Base-by-base conservation (phyloP, 2,888 invertebrate genomes). In the Phania funesta region DNA sequence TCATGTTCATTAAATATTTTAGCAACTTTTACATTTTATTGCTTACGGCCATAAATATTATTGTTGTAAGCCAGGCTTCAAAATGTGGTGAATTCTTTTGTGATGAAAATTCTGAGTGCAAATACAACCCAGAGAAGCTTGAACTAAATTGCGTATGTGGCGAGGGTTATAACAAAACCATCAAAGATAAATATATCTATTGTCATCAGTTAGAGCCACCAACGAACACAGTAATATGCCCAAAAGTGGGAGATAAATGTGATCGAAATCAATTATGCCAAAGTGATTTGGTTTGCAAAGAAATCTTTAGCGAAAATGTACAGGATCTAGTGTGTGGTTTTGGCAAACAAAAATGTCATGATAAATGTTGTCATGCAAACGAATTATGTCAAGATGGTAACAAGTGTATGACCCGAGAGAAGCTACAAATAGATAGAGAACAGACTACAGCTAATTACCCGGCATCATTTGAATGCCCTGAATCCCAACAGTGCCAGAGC, bases 41-140 rank as follows among this genome's bases (percentile, higher is more conserved):
- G 7, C 1, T 68, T n/a, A 16, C 32, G 29, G 13, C 54, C 8
- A 24, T n/a, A 4, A 13, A 29, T 29, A 6, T 24, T 1, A 16
- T 26, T 11, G 1, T 24, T 1, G 11, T 5, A 8, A 1, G 16
- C 3, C 0, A 7, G 3, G 35, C 24, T 0, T 6, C 26, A 2
- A 38, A n/a, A 20, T 71, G 71, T 48, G 48, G 58, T 5, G 6
- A 9, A 9, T 60, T 5, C n/a, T 7, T 18, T 1, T 71, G 71
- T 11, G 18, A 38, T 18, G 71, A 38, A 18, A 24, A 48, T 0
- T 11, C 35, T 11, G 24, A 58, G 16, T 71, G 71, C 41, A 24
- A 8, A 9, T 24, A 11, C 6, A 13, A 22, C 8, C 0, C 6
- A 5, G 22, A 24, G 7, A 24, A 9, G 3, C 0, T 20, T 3